Percentiles rank a stretch among this genome's conserved stretches.
phyloP scores from a whole-genome alignment of 2,113 vertebrate genomes.

The Saccopteryx leptura region DNA sequence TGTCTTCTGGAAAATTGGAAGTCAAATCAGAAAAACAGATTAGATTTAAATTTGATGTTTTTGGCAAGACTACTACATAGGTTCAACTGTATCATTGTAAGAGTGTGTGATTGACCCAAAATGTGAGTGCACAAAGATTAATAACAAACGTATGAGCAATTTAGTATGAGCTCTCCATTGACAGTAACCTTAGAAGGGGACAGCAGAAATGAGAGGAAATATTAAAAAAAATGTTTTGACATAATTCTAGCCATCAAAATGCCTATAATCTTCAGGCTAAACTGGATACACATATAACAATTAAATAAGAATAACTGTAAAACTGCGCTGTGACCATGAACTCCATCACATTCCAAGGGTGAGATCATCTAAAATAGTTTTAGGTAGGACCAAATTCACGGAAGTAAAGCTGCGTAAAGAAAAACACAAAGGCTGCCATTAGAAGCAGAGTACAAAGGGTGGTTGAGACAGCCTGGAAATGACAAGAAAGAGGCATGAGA shows the following conservation, averaged over 20 bases:
- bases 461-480: background rate
- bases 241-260: background rate
- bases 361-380: background rate
- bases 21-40: slow-evolving; percentile 29
- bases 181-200: background rate
- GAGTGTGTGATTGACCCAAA: background rate
- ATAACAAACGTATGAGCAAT: background rate
- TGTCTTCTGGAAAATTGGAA: background rate
- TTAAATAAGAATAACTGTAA: background rate
- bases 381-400: background rate
- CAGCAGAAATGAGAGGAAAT: background rate
- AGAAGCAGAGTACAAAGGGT: background rate
- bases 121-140: background rate
- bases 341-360: background rate
- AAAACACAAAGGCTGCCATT: background rate
- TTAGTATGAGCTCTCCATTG: background rate
- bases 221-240: background rate
- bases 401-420: background rate
- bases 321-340: background rate
- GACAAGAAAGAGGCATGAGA: background rate
- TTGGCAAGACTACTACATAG: background rate
- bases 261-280: background rate
- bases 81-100: background rate
- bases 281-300: background rate
- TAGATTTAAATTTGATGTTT: background rate